Percentiles rank a stretch among this genome's conserved stretches.
Conservation (phyloP, 2,888 invertebrate species). For the Pachliopta kotzebuea region DNA sequence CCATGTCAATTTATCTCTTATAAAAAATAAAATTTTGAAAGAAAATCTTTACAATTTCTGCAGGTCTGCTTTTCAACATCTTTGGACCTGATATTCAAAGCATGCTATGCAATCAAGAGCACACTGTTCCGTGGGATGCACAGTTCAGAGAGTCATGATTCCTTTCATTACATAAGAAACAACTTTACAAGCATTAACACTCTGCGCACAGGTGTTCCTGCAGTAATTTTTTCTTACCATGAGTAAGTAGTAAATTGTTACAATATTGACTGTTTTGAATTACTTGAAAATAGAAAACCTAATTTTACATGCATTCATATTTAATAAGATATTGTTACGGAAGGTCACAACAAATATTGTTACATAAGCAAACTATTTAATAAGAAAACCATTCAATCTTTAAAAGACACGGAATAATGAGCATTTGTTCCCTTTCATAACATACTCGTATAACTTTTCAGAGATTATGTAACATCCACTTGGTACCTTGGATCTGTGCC, state of each 20-base stretch:
- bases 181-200: constrained; percentile 27
- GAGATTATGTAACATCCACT: constrained; percentile 38
- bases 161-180: constrained; percentile 40
- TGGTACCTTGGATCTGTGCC: constrained; percentile 48
- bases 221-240: constrained; percentile 31
- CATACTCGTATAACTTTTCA: constrained; percentile 31
- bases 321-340: neutral
- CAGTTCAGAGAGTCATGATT: constrained; percentile 29
- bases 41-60: constrained; percentile 12
- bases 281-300: neutral
- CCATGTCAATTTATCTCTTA: too few species aligned
- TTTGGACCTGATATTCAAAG: constrained; percentile 54
- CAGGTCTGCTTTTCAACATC: constrained; percentile 53
- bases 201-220: constrained; percentile 14
- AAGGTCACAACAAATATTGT: too few species aligned
- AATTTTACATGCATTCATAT: neutral
- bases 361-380: too few species aligned
- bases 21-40: too few species aligned
- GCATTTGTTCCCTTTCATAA: too few species aligned
- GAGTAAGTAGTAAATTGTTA: constrained; percentile 43
- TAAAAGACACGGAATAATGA: too few species aligned
- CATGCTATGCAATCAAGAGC: constrained; percentile 49
- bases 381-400: too few species aligned
- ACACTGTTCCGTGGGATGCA: constrained; percentile 12
- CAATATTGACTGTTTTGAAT: neutral